Base-by-base conservation (phyloP, 2,888 invertebrate species). In the Aethes cnicana region DNA sequence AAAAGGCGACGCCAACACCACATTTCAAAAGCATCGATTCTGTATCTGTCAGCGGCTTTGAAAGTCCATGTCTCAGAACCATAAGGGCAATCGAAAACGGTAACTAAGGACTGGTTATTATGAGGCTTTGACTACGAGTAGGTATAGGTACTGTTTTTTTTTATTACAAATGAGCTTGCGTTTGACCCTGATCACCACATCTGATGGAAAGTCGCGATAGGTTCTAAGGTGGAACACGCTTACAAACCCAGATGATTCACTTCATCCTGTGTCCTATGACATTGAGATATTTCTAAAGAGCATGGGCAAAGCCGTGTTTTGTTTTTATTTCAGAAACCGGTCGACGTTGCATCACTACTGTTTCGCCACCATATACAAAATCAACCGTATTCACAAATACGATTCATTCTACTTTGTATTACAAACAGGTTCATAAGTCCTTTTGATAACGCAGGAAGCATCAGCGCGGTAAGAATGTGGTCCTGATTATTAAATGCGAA, bases 401-500 rank as follows among this genome's bases (percentile, higher is more conserved):
- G 6, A 2, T 30, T 35, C 16, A 11, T 11, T 28, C 9, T 6
- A 43, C 14, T 33, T 39, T 46, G 11, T 8, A 32, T 9, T 3
- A 1, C 3, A 11, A 2, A 3, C 0, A 3, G 33, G 21, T 23
- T 2, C 23, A 35, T 41, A 20, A 9, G 30, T 8, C 30, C 4
- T 36, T 47, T 16, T 20, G 14, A 5, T 14, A 20, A 7, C 17
- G 25, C 14, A 28, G 8, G 16, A 9, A 28, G 21, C 28, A 30
- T 36, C 42, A 42, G 41, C 43, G 42, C 25, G 36, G 21, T 26
- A 58, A 55, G 59, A 59, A 59, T 63, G 61, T 52, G 53, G 59
- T 60, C 57, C n/a, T 56, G 58, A 55, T 58, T 56, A 58, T 37
- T 32, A 14, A 41, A 62, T 67, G 64, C 64, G 59, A 66, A 44